phyloP scores from a whole-genome alignment of 2,113 vertebrate species.

The Tetraodon nigroviridis region DNA sequence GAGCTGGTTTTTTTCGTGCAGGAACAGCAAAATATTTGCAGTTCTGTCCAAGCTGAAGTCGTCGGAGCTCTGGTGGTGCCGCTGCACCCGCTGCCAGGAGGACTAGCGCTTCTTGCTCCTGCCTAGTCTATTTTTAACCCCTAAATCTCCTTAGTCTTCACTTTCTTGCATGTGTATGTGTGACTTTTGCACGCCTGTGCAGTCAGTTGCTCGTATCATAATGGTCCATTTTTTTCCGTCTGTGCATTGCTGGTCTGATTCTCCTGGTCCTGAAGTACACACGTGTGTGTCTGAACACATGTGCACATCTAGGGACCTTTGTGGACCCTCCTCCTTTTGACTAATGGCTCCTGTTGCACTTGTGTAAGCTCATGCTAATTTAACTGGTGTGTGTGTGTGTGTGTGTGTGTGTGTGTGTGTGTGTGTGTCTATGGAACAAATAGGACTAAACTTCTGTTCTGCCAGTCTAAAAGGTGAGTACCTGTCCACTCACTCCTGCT shows the following conservation, averaged over 20 bases:
- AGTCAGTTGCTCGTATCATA: slow-evolving; percentile 36
- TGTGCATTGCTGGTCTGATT: slow-evolving; percentile 8
- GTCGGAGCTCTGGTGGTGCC: slow-evolving; percentile 35
- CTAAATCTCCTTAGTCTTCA: slow-evolving; percentile 74
- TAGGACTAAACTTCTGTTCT: not conserved
- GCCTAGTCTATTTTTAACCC: slow-evolving; percentile 73
- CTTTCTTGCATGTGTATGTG: slow-evolving; percentile 50
- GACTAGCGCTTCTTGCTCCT: slow-evolving; percentile 37
- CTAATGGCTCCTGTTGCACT: slow-evolving; percentile 56
- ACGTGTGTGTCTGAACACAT: slow-evolving; percentile 32
- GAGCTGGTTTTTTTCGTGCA: not conserved
- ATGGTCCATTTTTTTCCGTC: slow-evolving; percentile 33
- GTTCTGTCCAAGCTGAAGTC: not conserved
- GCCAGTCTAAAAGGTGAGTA: slow-evolving; percentile 64
- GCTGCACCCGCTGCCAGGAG: slow-evolving; percentile 20
- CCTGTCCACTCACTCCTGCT: slow-evolving; percentile 55
- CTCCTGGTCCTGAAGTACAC: not conserved
- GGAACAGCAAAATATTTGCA: no score
- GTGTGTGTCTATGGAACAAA: slow-evolving; percentile 3
- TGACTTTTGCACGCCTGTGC: slow-evolving; percentile 12
- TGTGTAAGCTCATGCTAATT: slow-evolving; percentile 39
- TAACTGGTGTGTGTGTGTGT: slow-evolving; percentile 14
- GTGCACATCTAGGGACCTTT: slow-evolving; percentile 53
- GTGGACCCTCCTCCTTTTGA: slow-evolving; percentile 52
- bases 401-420: slow-evolving; percentile 16